These are phyloP conservation scores for Phalacrocorax brasilianus DNA, from an alignment of 2,113 vertebrate species.

Conservation along the genomic window DNA sequence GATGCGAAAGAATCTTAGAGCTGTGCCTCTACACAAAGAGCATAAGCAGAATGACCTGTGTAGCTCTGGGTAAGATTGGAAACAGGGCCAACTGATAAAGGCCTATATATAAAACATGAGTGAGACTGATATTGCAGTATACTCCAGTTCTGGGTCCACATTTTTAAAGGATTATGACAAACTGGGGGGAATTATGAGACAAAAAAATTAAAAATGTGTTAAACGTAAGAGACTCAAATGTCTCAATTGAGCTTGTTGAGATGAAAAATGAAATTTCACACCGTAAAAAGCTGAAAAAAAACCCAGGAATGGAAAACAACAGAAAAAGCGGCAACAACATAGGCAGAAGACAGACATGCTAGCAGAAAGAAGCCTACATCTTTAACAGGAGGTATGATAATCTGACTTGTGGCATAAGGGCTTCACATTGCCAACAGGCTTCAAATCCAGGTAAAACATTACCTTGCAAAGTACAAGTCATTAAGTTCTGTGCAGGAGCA, in stretches of 20 bases:
- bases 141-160: background rate
- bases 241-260: background rate
- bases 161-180: background rate
- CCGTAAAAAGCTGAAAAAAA: background rate
- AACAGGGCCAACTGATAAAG: background rate
- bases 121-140: background rate
- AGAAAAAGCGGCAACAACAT: background rate
- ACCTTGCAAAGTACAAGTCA: background rate
- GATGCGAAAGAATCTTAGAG: background rate
- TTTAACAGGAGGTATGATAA: background rate
- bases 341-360: background rate
- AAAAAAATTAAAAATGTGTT: background rate
- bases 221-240: background rate
- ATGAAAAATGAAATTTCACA: background rate
- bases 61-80: background rate
- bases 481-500: background rate
- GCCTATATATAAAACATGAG: background rate
- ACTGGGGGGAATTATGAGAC: background rate
- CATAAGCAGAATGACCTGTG: background rate
- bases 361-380: background rate
- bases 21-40: background rate
- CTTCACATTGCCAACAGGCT: background rate
- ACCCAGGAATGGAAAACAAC: background rate
- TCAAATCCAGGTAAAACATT: background rate
- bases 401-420: background rate